Conservation (phyloP, 2,888 invertebrate genomes). For the Andrena bucephala region DNA sequence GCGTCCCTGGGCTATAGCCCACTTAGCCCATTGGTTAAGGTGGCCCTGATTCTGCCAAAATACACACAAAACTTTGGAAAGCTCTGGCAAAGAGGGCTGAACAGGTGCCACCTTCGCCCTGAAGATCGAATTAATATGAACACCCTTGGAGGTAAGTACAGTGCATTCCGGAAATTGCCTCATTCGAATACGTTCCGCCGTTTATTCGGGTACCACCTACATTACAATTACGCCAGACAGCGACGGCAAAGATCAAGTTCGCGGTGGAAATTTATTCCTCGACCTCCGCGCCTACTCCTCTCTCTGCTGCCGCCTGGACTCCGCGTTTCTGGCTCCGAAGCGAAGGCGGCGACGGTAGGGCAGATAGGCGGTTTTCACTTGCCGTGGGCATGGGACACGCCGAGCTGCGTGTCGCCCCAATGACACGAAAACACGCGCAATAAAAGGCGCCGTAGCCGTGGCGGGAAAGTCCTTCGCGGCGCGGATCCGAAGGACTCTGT, state of each 20-base stretch:
- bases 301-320: not conserved
- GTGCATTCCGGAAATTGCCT: too few species aligned
- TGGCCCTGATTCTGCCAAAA: too few species aligned
- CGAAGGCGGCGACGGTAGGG: not conserved
- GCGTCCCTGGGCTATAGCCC: too few species aligned
- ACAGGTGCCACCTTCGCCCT: too few species aligned
- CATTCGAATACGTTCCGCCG: too few species aligned
- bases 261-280: not conserved
- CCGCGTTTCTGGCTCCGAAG: not conserved
- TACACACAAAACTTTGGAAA: too few species aligned
- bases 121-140: too few species aligned
- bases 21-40: too few species aligned
- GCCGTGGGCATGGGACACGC: not conserved
- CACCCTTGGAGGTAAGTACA: too few species aligned
- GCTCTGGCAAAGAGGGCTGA: too few species aligned
- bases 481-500: slow-evolving; percentile 24
- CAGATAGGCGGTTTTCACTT: not conserved
- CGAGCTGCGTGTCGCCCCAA: not conserved
- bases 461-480: slow-evolving; percentile 25
- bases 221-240: not conserved
- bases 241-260: not conserved
- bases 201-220: too few species aligned
- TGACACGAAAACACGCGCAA: not conserved
- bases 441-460: slow-evolving; percentile 18
- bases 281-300: not conserved